These are phyloP conservation scores for Chloebia gouldiae DNA, from an alignment of 2,113 vertebrate genomes.

Conservation along the genomic window DNA sequence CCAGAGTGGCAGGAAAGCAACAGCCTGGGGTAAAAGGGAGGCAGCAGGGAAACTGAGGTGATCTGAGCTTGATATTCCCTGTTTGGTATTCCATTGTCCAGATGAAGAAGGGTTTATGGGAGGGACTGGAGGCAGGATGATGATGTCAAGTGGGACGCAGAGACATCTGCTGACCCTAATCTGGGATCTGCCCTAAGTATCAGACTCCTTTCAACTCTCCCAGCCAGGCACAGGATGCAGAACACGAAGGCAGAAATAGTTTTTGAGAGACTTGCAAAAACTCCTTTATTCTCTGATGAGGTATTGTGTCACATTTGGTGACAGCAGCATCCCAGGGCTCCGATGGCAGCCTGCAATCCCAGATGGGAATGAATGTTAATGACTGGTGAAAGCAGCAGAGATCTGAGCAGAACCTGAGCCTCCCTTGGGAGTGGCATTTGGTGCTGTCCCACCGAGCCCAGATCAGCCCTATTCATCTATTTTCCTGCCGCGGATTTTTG, in stretches of 20 bases:
- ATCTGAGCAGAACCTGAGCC: not conserved
- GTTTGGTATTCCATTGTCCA: not conserved
- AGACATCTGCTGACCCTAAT: not conserved
- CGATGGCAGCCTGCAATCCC: not conserved
- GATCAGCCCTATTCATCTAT: not conserved
- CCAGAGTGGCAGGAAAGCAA: rapidly evolving
- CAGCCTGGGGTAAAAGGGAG: not conserved
- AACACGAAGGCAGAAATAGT: not conserved
- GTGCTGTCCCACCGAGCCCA: not conserved
- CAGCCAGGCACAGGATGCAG: not conserved
- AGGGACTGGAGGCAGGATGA: not conserved
- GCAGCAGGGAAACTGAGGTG: not conserved
- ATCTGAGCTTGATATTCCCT: not conserved
- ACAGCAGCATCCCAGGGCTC: not conserved
- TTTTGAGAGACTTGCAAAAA: not conserved
- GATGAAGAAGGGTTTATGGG: not conserved
- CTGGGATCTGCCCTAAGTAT: not conserved
- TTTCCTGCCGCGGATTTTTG: not conserved
- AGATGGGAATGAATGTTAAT: not conserved
- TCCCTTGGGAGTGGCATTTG: not conserved
- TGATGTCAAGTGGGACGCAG: not conserved
- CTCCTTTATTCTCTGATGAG: not conserved
- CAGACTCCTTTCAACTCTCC: not conserved
- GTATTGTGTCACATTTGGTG: not conserved
- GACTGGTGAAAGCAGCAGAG: not conserved